Percentiles rank a stretch among this genome's conserved stretches.
Evolutionary conservation across 2,797 vertebrate species (phyloP).

Genomic region (Semotilus atromaculatus): DNA sequence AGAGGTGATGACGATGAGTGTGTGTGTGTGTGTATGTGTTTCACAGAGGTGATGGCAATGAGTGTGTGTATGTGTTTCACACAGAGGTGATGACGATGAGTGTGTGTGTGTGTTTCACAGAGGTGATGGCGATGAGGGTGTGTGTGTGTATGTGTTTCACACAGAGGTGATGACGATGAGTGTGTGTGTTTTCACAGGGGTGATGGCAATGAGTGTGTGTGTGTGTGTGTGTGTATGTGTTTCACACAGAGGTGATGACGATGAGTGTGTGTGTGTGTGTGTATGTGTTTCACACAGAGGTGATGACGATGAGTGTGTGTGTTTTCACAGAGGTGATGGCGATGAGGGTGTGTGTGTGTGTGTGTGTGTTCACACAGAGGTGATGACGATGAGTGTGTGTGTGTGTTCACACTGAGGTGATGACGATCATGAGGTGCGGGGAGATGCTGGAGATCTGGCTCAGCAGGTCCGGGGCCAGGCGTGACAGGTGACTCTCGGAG

Average conservation of each 20-base stretch:
- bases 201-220: too few species aligned
- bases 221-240: neutral
- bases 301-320: conserved; percentile 99
- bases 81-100: conserved; percentile 77
- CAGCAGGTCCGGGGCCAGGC: conserved; percentile 94
- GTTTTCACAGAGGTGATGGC: too few species aligned
- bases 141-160: too few species aligned
- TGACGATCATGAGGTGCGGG: conserved; percentile 99
- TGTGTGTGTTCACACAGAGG: conserved; percentile 77
- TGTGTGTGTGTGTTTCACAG: conserved; percentile 64
- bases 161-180: too few species aligned
- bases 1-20: too few species aligned
- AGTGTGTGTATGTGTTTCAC: too few species aligned
- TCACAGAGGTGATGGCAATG: too few species aligned
- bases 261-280: too few species aligned
- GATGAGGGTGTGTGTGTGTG: too few species aligned
- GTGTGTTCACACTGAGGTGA: conserved; percentile 84
- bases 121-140: conserved; percentile 90
- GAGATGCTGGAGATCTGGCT: conserved; percentile 98
- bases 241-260: conserved; percentile 77
- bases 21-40: too few species aligned
- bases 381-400: too few species aligned
- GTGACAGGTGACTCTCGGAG: conserved; percentile 95
- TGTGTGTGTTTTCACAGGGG: too few species aligned
- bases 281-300: conserved; percentile 86